Conservation (phyloP, 2,797 vertebrate genomes). For the Thunnus albacares region DNA sequence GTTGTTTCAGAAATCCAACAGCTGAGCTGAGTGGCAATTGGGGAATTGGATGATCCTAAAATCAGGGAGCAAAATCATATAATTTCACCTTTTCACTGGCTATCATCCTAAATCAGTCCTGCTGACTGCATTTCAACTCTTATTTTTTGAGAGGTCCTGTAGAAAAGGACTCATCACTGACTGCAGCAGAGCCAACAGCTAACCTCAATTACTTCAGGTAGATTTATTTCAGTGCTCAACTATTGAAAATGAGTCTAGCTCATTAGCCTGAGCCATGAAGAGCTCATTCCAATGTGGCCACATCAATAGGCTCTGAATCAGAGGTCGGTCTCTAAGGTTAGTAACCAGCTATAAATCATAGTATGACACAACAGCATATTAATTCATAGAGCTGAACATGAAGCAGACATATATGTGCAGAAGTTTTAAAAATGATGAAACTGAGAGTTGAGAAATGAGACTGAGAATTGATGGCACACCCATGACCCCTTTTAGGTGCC, state of each 20-base stretch:
- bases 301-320: conserved; percentile 20
- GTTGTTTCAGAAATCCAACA: neutral
- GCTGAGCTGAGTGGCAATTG: neutral
- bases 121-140: neutral
- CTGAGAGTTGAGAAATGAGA: conserved; percentile 6
- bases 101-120: neutral
- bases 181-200: neutral
- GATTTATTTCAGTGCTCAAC: conserved; percentile 46
- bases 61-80: neutral
- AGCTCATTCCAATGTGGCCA: conserved; percentile 18
- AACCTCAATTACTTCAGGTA: conserved; percentile 46
- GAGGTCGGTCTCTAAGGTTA: conserved; percentile 19
- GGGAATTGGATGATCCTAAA: neutral
- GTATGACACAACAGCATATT: neutral
- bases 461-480: neutral
- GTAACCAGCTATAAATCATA: neutral
- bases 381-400: neutral
- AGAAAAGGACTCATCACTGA: neutral
- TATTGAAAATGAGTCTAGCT: conserved; percentile 32
- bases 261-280: conserved; percentile 45
- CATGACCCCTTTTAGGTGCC: neutral
- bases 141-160: conserved; percentile 3
- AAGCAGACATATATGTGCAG: neutral
- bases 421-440: conserved; percentile 10
- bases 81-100: neutral